Evolutionary conservation across 2,888 invertebrate species (phyloP).

Genomic region (Homarus gammarus): DNA sequence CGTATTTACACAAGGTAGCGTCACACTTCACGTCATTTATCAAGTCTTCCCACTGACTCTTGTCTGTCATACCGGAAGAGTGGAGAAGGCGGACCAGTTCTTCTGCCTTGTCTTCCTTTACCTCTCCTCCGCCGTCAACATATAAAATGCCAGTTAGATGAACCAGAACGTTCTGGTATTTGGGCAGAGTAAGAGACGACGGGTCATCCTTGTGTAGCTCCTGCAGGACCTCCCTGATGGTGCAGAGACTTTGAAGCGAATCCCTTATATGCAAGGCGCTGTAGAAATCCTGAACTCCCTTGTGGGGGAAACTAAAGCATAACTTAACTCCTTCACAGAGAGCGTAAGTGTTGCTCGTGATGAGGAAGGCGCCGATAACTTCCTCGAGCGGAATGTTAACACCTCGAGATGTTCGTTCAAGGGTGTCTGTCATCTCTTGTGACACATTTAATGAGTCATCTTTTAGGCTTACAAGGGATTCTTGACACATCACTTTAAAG

Average conservation of each 20-base stretch:
- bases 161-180: conserved; percentile 15
- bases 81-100: neutral
- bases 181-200: neutral
- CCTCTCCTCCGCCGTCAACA: no score
- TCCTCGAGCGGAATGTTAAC: neutral
- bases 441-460: conserved; percentile 10
- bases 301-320: conserved; percentile 28
- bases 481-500: neutral
- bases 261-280: conserved; percentile 25
- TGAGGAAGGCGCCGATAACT: conserved; percentile 25
- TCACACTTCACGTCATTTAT: conserved; percentile 5
- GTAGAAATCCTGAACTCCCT: conserved; percentile 46
- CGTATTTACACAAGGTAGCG: neutral
- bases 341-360: conserved; percentile 20
- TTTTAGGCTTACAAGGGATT: neutral
- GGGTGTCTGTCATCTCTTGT: neutral
- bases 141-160: conserved; percentile 27
- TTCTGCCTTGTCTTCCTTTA: no score
- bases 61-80: conserved; percentile 5
- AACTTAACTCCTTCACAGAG: neutral
- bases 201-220: neutral
- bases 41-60: conserved; percentile 16
- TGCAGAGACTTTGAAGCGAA: neutral
- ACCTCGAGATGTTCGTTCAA: neutral
- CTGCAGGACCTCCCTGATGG: neutral